Base-by-base conservation (phyloP, 2,888 invertebrate genomes). In the Drosophila ustulata region DNA sequence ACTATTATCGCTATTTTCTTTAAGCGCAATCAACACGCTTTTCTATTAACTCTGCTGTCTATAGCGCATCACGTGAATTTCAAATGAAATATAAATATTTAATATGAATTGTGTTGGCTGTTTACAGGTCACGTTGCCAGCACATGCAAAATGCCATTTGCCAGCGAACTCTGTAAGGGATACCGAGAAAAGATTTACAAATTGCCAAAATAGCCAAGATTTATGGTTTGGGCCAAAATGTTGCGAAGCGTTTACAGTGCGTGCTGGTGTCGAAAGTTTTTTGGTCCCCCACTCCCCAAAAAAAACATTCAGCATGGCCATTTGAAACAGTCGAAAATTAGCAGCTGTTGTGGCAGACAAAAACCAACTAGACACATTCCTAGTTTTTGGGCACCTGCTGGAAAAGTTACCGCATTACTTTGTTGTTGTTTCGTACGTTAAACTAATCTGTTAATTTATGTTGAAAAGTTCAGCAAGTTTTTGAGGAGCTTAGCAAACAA, bases 371-470 rank as follows among this genome's bases (percentile, higher is more conserved):
- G 53, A 71, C 46, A 51, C 53, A 58, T 53, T 57, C 13, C 28
- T 59, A 39, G 25, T 51, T 53, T 9, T 50, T 57, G 30, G n/a
- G 50, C 69, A 82, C 69, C 82, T 77, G 77, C 61, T 52, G 18
- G 23, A 52, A 45, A 78, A 82, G 75, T 73, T 68, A 46, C 34
- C 28, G 52, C 11, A 50, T 62, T 58, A 68, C 59, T 57, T 50
- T 61, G 25, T n/a, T 43, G 26, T 58, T 62, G 39, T 70, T 70
- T 65, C 23, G 39, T 43, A 55, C 49, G 53, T 63, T 47, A 59
- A 65, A 66, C 85, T 88, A 85, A 85, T 88, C 85, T 85, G 75
- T 81, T 85, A 85, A 85, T 85, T 85, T 85, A 85, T 85, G 84
- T 82, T 79, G 69, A 77, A 88, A 85, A 85, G 86, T 85, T 88